Evolutionary conservation across 2,113 vertebrate genomes (phyloP).

Genomic region (Dryoscopus gambensis): DNA sequence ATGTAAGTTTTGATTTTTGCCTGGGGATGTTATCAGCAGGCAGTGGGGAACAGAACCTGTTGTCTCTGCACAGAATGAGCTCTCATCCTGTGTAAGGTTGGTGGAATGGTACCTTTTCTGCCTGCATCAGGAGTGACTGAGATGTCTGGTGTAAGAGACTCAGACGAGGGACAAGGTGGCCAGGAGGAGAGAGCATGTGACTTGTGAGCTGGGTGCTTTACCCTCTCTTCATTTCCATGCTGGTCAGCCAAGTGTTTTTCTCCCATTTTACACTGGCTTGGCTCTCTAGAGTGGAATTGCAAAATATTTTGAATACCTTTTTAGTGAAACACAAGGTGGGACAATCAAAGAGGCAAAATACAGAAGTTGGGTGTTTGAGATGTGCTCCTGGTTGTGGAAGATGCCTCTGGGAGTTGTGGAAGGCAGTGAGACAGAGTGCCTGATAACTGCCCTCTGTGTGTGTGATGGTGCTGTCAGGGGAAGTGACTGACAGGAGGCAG

Average conservation of each 20-base stretch:
- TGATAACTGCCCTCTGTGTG: background rate
- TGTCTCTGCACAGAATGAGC: background rate
- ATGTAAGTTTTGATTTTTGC: background rate
- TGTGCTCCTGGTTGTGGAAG: background rate
- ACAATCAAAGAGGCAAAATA: background rate
- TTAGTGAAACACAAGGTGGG: background rate
- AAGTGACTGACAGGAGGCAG: background rate
- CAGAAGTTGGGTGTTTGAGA: background rate
- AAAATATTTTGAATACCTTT: background rate
- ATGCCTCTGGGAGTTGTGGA: background rate
- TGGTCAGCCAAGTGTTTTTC: background rate
- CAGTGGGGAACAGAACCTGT: background rate
- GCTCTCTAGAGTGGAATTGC: background rate
- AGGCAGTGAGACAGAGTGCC: background rate
- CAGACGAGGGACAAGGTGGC: accelerated
- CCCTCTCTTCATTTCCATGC: background rate
- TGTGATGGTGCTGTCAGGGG: background rate
- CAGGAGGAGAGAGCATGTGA: background rate
- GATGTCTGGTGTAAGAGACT: background rate
- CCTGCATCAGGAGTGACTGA: background rate
- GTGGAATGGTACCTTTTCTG: background rate
- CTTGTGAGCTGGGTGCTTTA: background rate
- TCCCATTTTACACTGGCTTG: background rate
- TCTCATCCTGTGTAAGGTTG: background rate
- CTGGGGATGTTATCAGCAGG: background rate